These are phyloP conservation scores for Drosophila paracracens DNA, from an alignment of 2,888 invertebrate genomes.

Conservation along the genomic window DNA sequence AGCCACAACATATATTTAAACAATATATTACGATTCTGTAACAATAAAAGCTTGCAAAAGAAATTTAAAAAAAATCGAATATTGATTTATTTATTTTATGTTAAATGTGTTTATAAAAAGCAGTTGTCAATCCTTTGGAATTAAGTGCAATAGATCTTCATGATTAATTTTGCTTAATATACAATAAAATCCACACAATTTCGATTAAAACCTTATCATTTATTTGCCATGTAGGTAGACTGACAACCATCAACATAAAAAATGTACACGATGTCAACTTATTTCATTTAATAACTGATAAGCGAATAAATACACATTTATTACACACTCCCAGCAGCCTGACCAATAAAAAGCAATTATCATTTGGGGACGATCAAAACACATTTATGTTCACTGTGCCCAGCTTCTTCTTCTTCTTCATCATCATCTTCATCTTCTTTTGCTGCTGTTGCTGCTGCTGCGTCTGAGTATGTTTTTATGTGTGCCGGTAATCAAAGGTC, in stretches of 20 bases:
- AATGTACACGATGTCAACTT: not conserved
- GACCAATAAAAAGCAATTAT: slow-evolving; percentile 48
- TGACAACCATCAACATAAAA: not conserved
- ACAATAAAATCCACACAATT: not conserved
- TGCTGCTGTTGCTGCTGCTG: slow-evolving; percentile 38
- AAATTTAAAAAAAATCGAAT: not conserved
- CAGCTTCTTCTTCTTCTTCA: slow-evolving; percentile 26
- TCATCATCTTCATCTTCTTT: slow-evolving; percentile 4
- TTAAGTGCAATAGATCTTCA: not conserved
- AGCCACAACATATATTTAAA: not conserved
- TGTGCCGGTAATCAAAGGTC: slow-evolving; percentile 75
- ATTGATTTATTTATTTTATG: not conserved
- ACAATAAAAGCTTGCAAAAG: not conserved
- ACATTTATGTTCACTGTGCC: slow-evolving; percentile 43
- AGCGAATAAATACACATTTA: slow-evolving; percentile 37
- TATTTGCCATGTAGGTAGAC: not conserved
- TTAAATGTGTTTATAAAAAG: not conserved
- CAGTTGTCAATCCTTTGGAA: not conserved
- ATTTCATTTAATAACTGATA: slow-evolving; percentile 49
- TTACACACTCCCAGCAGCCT: slow-evolving; percentile 18
- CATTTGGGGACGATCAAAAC: slow-evolving; percentile 34
- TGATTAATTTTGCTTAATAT: not conserved
- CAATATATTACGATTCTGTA: not conserved
- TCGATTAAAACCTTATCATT: slow-evolving; percentile 5
- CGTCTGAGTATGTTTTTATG: slow-evolving; percentile 38